These are phyloP conservation scores for Dermochelys coriacea DNA, from an alignment of 2,797 vertebrate species.

Conservation along the genomic window DNA sequence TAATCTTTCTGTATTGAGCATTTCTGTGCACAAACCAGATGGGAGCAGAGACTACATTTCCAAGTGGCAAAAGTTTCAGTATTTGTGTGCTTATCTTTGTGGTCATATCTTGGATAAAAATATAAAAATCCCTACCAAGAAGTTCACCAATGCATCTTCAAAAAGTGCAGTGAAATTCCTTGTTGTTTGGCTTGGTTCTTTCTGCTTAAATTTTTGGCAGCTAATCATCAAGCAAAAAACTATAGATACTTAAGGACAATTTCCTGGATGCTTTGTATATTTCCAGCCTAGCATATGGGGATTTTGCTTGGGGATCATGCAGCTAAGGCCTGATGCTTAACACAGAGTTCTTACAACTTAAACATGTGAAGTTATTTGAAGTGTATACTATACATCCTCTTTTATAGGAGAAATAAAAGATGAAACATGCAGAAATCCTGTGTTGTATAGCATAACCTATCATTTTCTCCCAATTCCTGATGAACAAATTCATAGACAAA, in stretches of 20 bases:
- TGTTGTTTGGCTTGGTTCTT: not conserved
- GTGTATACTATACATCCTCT: not conserved
- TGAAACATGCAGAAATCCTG: not conserved
- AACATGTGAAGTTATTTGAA: not conserved
- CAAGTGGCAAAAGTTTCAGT: not conserved
- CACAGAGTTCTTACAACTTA: not conserved
- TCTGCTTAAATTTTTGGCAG: not conserved
- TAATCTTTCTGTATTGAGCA: not conserved
- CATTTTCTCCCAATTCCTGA: not conserved
- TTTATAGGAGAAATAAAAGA: not conserved
- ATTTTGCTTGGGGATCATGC: not conserved
- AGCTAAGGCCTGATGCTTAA: not conserved
- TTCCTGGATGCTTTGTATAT: not conserved
- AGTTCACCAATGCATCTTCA: not conserved
- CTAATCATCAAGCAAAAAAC: not conserved
- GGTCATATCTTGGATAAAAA: not conserved
- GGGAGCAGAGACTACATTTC: not conserved
- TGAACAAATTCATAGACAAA: not conserved
- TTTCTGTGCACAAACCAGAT: not conserved
- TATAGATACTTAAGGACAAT: not conserved
- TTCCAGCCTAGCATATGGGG: not conserved
- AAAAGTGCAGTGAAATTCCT: not conserved
- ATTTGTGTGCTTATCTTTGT: not conserved
- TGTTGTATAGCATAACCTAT: not conserved
- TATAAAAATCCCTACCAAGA: not conserved